These are phyloP conservation scores for Drosophila kanekoi DNA, from an alignment of 2,888 invertebrate species.

Conservation along the genomic window DNA sequence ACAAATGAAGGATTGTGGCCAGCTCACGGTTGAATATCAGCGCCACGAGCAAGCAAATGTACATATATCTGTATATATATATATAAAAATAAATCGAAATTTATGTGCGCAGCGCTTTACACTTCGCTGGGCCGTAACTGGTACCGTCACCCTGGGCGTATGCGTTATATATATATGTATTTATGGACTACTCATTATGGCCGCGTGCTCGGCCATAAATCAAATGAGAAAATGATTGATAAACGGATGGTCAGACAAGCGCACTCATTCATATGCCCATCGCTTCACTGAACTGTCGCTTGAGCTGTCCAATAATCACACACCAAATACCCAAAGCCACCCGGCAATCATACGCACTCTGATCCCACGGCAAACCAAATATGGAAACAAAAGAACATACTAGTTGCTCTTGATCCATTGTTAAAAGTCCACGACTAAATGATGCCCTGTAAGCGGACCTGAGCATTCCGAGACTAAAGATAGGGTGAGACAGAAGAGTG, in stretches of 20 bases:
- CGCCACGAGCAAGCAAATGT: slow-evolving; percentile 37
- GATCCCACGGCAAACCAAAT: slow-evolving; percentile 15
- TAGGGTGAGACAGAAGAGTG: too few relatives aligned
- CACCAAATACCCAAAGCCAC: slow-evolving; percentile 28
- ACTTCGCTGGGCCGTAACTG: slow-evolving; percentile 32
- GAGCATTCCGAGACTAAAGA: not conserved
- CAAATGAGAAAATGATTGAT: slow-evolving; percentile 75
- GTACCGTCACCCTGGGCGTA: slow-evolving; percentile 38
- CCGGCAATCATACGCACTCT: slow-evolving; percentile 68
- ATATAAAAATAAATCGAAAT: slow-evolving; percentile 59
- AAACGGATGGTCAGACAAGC: slow-evolving; percentile 53
- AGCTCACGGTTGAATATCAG: slow-evolving; percentile 17
- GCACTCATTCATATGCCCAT: slow-evolving; percentile 15
- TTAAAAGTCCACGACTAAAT: not conserved
- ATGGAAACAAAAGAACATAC: not conserved
- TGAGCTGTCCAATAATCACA: slow-evolving; percentile 52
- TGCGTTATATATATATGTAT: slow-evolving; percentile 51
- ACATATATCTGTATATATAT: slow-evolving; percentile 1
- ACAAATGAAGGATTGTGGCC: slow-evolving; percentile 3
- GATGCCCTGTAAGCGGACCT: not conserved
- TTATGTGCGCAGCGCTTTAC: slow-evolving; percentile 47
- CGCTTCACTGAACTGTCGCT: slow-evolving; percentile 28
- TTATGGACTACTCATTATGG: slow-evolving; percentile 53
- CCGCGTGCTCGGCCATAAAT: slow-evolving; percentile 56
- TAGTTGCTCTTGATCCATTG: not conserved